These are phyloP conservation scores for Astur gentilis DNA, from an alignment of 2,113 vertebrate species.

Conservation along the genomic window DNA sequence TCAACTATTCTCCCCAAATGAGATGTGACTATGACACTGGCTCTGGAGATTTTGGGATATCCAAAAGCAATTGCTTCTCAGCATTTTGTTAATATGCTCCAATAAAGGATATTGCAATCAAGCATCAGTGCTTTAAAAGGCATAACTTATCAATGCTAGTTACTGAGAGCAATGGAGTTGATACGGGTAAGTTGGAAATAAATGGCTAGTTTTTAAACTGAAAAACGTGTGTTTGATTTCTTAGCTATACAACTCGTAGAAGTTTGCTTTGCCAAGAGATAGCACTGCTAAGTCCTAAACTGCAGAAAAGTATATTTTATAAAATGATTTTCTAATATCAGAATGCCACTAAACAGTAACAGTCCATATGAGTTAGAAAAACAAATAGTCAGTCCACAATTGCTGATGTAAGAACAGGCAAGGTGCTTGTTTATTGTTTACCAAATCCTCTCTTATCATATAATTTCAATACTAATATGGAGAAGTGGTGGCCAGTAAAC, in stretches of 20 bases:
- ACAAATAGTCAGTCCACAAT: background rate
- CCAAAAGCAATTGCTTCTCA: background rate
- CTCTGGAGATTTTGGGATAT: background rate
- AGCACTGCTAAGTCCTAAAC: background rate
- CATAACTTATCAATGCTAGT: background rate
- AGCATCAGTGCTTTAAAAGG: background rate
- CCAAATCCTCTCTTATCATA: background rate
- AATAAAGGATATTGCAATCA: background rate
- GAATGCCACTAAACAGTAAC: background rate
- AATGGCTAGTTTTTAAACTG: conserved; percentile 5
- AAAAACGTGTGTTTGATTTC: background rate
- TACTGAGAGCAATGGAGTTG: background rate
- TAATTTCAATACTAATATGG: background rate
- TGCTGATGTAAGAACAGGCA: background rate
- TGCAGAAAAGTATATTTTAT: background rate
- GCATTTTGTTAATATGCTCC: background rate
- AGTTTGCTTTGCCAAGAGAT: background rate
- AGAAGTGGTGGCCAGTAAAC: background rate
- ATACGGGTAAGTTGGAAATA: background rate
- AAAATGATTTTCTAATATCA: background rate
- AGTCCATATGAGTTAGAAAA: background rate
- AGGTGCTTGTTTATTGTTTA: background rate
- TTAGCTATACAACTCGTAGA: background rate
- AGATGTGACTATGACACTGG: background rate
- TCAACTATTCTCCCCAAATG: background rate